A percentile compares a stretch with the other conserved stretches of the same genome.
Conservation (phyloP, 2,113 vertebrate species). For the Lepus timidus region DNA sequence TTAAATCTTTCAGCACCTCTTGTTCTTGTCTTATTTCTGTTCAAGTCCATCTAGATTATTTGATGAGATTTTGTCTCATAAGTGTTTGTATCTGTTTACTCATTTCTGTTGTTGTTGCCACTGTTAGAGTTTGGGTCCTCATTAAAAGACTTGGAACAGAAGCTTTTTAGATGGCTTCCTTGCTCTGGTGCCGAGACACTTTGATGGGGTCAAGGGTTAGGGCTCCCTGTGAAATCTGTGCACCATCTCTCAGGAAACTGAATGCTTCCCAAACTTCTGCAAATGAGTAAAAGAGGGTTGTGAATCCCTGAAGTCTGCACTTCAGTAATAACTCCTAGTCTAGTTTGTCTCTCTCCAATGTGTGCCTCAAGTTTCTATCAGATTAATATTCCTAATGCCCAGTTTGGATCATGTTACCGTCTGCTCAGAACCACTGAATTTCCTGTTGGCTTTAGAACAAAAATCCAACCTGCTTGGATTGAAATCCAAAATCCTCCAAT, state of each 20-base stretch:
- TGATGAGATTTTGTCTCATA: neutral
- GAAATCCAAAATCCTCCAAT: neutral
- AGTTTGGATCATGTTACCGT: neutral
- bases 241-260: conserved; percentile 7
- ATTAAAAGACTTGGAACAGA: conserved; percentile 24
- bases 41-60: neutral
- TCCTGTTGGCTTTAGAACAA: conserved; percentile 11
- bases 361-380: neutral
- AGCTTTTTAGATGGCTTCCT: neutral
- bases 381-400: neutral
- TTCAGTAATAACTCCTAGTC: neutral
- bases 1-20: neutral
- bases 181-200: neutral
- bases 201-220: neutral
- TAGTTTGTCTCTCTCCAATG: neutral
- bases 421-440: conserved; percentile 28
- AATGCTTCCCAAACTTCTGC: neutral
- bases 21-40: neutral
- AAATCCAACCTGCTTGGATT: neutral
- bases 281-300: neutral
- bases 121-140: neutral
- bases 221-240: neutral
- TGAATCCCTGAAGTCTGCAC: neutral
- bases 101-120: neutral
- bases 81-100: neutral